Evolutionary conservation across 2,797 vertebrate species (phyloP), one percentile per base, ranked within the genome.

Genomic region (Rhynchotus rufescens): DNA sequence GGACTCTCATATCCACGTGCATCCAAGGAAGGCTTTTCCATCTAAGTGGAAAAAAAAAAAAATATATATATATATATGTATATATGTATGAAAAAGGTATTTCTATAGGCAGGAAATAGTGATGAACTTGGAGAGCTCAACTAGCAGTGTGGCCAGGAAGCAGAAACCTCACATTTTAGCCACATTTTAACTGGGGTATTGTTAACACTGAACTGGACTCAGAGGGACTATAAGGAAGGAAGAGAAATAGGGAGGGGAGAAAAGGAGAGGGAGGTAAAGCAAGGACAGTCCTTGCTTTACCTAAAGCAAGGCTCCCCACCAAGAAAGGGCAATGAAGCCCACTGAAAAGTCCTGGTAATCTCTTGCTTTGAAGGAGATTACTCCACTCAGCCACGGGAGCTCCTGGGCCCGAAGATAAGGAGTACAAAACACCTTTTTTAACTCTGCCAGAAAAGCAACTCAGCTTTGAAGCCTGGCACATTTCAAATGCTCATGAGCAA

Each of bases 281-380:
- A 32, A 45, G 67, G 86, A 52, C 8, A 8, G 68, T 34, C 67
- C 78, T 34, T 36, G 36, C 8, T 36, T 36, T 36, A 36, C 36
- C 36, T 36, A 36, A 36, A 40, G 78, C 78, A 66, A 20, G n/a
- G 16, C 60, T 47, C 56, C 23, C 65, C 44, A 26, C 6, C 62
- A 11, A 61, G 71, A 80, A 61, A 75, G 83, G 80, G 66, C 81
- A 60, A 49, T 30, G 59, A 13, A 56, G 47, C 15, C 12, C 1
- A 54, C 28, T 11, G 16, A 57, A 59, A 61, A 75, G 71, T 5
- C 80, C 32, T 64, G 7, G 56, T 49, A 84, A 88, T 73, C 86
- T 91, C 74, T 69, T 54, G 34, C 84, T 91, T 79, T 62, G 77
- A 73, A 75, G 66, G n/a, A 80, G 86, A 81, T 84, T 78, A 78